Conservation (phyloP, 1,140 invertebrate genomes). For the Microplitis mediator region DNA sequence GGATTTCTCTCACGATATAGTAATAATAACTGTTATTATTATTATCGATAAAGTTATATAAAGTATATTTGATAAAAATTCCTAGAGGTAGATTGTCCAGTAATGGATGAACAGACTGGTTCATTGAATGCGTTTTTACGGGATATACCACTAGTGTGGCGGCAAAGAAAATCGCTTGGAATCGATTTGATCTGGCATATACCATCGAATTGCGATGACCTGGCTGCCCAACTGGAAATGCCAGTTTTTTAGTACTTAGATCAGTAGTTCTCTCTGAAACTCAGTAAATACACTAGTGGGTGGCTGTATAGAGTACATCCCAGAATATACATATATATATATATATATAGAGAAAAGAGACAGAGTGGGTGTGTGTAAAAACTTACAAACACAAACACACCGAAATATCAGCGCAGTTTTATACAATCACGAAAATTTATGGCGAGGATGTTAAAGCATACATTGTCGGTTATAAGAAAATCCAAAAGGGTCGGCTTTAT, state of each 20-base stretch:
- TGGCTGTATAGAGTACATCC: not conserved
- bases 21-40: too few relatives aligned
- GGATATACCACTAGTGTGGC: not conserved
- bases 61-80: not conserved
- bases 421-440: not conserved
- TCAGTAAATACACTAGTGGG: too few relatives aligned
- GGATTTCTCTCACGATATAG: too few relatives aligned
- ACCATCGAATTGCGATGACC: conserved; percentile 17
- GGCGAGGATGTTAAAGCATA: not conserved
- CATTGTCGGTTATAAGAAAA: conserved; percentile 9
- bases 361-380: too few relatives aligned
- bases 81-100: not conserved
- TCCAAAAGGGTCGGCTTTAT: not conserved
- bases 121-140: conserved; percentile 11
- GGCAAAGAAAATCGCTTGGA: conserved; percentile 24
- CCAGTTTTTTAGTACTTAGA: conserved; percentile 3
- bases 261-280: too few relatives aligned
- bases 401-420: too few relatives aligned
- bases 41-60: not conserved
- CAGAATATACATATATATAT: not conserved
- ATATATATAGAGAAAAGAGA: too few relatives aligned
- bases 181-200: conserved; percentile 26
- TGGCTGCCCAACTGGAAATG: conserved; percentile 19
- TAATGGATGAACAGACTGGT: not conserved
- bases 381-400: too few relatives aligned